Evolutionary conservation across 2,888 invertebrate genomes (phyloP).

Genomic region (Taenaris catops): DNA sequence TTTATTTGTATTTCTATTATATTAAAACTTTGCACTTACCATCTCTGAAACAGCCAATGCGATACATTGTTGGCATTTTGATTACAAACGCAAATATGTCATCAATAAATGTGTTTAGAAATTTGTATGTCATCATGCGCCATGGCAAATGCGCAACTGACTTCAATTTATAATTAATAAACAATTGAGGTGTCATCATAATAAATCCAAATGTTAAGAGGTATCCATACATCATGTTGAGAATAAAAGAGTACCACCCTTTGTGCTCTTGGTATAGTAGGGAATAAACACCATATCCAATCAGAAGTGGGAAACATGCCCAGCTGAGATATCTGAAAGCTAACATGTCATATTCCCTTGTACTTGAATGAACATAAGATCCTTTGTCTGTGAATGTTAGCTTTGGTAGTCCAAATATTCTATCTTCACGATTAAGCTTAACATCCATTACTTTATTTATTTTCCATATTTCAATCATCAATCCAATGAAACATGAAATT

Average conservation of each 20-base stretch:
- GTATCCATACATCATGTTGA: conserved; percentile 98
- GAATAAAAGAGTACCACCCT: conserved; percentile 99
- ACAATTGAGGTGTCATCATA: conserved; percentile 99
- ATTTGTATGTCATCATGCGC: conserved; percentile 99
- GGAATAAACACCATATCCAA: conserved; percentile 97
- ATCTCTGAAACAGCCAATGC: conserved; percentile 98
- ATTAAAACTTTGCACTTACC: conserved; percentile 72
- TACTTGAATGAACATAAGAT: conserved; percentile 96
- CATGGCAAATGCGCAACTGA: conserved; percentile 99
- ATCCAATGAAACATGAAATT: conserved; percentile 95
- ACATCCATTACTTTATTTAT: conserved; percentile 96
- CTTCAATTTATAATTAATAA: conserved; percentile 99
- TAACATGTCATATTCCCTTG: conserved; percentile 95
- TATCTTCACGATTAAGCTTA: conserved; percentile 86
- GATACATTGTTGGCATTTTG: conserved; percentile 99
- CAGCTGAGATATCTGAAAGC: conserved; percentile 98
- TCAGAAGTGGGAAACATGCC: conserved; percentile 95
- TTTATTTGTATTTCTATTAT: background rate
- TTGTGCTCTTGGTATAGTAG: conserved; percentile 97
- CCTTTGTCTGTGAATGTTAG: conserved; percentile 95
- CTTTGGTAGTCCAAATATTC: conserved; percentile 89
- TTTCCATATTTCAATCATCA: conserved; percentile 99
- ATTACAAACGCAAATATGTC: conserved; percentile 99
- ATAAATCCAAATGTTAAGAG: conserved; percentile 99
- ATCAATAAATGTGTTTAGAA: conserved; percentile 99